Evolutionary conservation across 2,888 invertebrate species (phyloP).

Genomic region (Tyria jacobaeae): DNA sequence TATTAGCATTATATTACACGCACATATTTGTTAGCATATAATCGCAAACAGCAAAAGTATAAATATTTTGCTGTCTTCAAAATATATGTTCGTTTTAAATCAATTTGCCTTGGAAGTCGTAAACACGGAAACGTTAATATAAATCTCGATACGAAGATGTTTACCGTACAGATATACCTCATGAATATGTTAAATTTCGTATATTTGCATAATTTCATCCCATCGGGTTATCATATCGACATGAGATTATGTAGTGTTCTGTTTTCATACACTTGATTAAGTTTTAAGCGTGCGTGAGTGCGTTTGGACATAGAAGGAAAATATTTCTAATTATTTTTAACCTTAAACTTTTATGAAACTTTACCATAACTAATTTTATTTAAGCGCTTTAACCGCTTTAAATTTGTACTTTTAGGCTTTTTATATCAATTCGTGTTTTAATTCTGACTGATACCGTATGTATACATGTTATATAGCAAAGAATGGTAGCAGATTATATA

Average conservation of each 20-base stretch:
- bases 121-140: background rate
- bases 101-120: background rate
- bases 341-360: too few relatives aligned
- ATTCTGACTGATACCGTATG: too few relatives aligned
- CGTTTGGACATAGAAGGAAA: background rate
- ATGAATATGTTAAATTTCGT: slow-evolving; percentile 13
- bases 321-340: background rate
- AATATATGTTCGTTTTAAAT: background rate
- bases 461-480: too few relatives aligned
- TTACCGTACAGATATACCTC: background rate
- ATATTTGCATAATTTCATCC: slow-evolving; percentile 18
- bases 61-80: background rate
- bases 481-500: too few relatives aligned
- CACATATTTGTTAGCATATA: too few relatives aligned
- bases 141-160: slow-evolving; percentile 1
- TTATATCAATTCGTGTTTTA: too few relatives aligned
- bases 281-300: background rate
- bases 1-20: too few relatives aligned
- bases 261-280: background rate
- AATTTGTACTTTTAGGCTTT: background rate
- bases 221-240: slow-evolving; percentile 10
- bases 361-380: too few relatives aligned
- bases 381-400: too few relatives aligned
- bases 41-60: background rate
- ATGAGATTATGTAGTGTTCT: slow-evolving; percentile 5